phyloP scores from a whole-genome alignment of 2,113 vertebrate genomes.

The Ancistrus triradiatus region DNA sequence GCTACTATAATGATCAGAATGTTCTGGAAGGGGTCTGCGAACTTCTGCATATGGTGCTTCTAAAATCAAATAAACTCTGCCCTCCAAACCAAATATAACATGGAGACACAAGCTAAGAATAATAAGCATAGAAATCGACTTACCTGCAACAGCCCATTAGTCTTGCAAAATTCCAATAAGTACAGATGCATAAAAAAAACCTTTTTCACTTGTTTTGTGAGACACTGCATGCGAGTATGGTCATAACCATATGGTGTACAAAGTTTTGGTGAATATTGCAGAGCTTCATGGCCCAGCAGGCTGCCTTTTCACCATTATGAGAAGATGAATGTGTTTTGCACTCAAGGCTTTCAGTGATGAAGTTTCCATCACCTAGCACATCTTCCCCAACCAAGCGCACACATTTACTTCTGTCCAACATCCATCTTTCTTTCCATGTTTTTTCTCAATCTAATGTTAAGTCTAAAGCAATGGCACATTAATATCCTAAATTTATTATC shows the following conservation, averaged over 20 bases:
- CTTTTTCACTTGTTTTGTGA: conserved; percentile 21
- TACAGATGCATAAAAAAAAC: conserved; percentile 20
- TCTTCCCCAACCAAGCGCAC: conserved; percentile 33
- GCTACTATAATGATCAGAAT: neutral
- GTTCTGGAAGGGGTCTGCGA: neutral
- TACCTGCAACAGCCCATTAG: conserved; percentile 52
- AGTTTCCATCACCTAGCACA: conserved; percentile 41
- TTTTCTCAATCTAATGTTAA: conserved; percentile 4
- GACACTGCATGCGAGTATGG: conserved; percentile 24
- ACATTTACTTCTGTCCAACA: neutral
- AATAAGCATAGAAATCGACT: conserved; percentile 42
- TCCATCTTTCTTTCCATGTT: conserved; percentile 13
- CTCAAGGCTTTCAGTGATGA: conserved; percentile 26
- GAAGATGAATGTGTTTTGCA: conserved; percentile 54
- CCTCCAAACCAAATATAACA: conserved; percentile 34
- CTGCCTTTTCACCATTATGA: conserved; percentile 28
- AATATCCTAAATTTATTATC: conserved; percentile 2
- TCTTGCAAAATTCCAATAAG: conserved; percentile 41
- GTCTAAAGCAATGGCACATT: neutral
- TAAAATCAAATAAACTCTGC: neutral
- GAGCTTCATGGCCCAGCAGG: conserved; percentile 14
- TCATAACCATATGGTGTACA: conserved; percentile 25
- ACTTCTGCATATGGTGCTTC: neutral
- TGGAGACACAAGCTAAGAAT: conserved; percentile 16
- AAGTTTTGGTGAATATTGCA: conserved; percentile 36